These are phyloP conservation scores for Gambusia yucatana DNA, from an alignment of 2,797 vertebrate species.

Conservation along the genomic window DNA sequence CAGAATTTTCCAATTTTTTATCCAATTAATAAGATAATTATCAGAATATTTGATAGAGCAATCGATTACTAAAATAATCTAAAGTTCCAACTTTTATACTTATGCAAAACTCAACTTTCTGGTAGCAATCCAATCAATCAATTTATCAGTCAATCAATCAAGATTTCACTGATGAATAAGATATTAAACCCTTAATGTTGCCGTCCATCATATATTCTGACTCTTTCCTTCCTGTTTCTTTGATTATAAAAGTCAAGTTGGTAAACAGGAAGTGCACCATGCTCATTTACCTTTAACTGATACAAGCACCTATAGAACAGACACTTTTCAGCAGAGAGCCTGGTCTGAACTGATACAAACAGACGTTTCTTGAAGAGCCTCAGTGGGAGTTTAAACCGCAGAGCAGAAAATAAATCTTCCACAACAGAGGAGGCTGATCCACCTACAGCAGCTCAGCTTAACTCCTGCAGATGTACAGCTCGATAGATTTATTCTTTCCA, in stretches of 20 bases:
- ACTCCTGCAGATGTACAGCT: slow-evolving; percentile 3
- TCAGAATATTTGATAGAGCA: too few relatives aligned
- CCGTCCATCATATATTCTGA: background rate
- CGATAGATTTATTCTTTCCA: background rate
- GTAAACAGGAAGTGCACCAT: background rate
- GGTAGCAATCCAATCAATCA: background rate
- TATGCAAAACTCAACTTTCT: background rate
- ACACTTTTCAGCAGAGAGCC: background rate
- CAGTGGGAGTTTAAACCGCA: background rate
- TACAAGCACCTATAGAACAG: background rate
- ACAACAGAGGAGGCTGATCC: slow-evolving; percentile 1
- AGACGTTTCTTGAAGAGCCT: background rate
- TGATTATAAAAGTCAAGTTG: background rate
- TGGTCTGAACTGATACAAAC: background rate
- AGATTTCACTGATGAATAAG: background rate
- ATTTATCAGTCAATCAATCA: background rate
- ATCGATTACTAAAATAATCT: too few relatives aligned
- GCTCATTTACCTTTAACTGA: background rate
- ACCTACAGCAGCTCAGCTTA: slow-evolving; percentile 1
- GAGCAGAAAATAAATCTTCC: slow-evolving; percentile 18
- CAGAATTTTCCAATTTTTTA: background rate
- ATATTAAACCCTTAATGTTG: background rate
- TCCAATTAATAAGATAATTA: background rate
- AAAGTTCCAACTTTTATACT: background rate
- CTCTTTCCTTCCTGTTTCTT: too few relatives aligned